Percentiles rank a stretch among this genome's conserved stretches.
phyloP scores from a whole-genome alignment of 1,140 invertebrate genomes.

The Drosophila bifasciata region DNA sequence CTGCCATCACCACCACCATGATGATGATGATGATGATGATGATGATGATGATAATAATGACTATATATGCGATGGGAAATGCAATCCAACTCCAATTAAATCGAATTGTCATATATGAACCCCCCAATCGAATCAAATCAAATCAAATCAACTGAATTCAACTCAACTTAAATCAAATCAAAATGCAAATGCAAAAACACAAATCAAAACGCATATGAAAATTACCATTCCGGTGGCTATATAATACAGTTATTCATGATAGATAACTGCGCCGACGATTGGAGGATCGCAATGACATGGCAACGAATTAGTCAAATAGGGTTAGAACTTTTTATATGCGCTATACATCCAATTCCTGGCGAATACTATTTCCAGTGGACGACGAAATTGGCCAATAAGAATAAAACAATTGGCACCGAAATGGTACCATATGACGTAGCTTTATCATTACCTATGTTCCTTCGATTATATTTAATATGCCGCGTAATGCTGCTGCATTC shows the following conservation, averaged over 20 bases:
- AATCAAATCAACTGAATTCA: too few species aligned
- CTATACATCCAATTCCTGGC: conserved; percentile 98
- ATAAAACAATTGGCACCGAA: conserved; percentile 91
- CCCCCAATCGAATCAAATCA: conserved; percentile 9
- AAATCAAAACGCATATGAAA: conserved; percentile 11
- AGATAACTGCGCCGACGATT: conserved; percentile 99
- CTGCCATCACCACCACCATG: conserved; percentile 3
- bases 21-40: conserved; percentile 8
- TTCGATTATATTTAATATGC: conserved; percentile 99
- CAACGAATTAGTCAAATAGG: conserved; percentile 96
- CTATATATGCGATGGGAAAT: not conserved
- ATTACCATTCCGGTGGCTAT: not conserved
- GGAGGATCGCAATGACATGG: conserved; percentile 99
- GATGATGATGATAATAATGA: not conserved
- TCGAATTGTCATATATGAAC: not conserved
- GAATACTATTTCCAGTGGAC: conserved; percentile 98
- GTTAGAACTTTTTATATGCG: conserved; percentile 97
- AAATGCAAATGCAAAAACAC: conserved; percentile 25
- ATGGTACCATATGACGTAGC: conserved; percentile 97
- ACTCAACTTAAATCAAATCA: conserved; percentile 12
- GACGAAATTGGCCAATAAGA: conserved; percentile 96
- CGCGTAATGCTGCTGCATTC: conserved; percentile 99
- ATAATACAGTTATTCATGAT: conserved; percentile 99
- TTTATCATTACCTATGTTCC: conserved; percentile 99
- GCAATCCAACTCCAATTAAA: not conserved